A percentile compares a stretch with the other conserved stretches of the same genome.
phyloP scores from a whole-genome alignment of 2,888 invertebrate genomes.

The Leptarthrus brevirostris region DNA sequence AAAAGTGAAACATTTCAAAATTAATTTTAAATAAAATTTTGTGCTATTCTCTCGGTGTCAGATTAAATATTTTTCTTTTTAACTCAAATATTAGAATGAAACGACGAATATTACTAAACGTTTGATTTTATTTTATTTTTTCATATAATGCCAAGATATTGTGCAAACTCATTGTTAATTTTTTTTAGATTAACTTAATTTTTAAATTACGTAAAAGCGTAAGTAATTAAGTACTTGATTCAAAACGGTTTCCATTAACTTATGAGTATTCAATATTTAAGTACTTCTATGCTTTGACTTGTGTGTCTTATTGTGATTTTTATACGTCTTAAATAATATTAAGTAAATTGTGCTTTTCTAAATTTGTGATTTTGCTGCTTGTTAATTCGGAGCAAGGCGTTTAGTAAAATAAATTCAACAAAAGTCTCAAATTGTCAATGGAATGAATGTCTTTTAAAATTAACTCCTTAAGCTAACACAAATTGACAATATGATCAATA shows the following conservation, averaged over 20 bases:
- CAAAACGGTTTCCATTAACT: background rate
- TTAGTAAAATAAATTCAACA: background rate
- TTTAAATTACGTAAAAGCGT: background rate
- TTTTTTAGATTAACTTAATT: background rate
- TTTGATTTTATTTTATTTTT: background rate
- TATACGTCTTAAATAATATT: background rate
- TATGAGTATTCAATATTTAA: background rate
- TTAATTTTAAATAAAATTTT: background rate
- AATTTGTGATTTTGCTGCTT: background rate
- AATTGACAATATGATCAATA: too few relatives aligned
- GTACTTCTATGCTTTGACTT: background rate
- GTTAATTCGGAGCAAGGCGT: background rate
- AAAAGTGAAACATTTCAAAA: background rate
- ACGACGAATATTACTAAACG: background rate
- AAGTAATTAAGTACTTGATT: background rate
- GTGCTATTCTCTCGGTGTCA: background rate
- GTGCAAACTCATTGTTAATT: background rate
- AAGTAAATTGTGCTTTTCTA: background rate
- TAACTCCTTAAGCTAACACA: too few relatives aligned
- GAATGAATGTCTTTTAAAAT: too few relatives aligned
- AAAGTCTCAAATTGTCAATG: too few relatives aligned
- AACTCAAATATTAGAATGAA: background rate
- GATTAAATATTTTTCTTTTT: too few relatives aligned
- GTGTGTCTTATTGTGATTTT: background rate
- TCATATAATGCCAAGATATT: background rate